A percentile compares a stretch with the other conserved stretches of the same genome.
Conservation (phyloP, 2,888 invertebrate genomes). For the Dilophus febrilis region DNA sequence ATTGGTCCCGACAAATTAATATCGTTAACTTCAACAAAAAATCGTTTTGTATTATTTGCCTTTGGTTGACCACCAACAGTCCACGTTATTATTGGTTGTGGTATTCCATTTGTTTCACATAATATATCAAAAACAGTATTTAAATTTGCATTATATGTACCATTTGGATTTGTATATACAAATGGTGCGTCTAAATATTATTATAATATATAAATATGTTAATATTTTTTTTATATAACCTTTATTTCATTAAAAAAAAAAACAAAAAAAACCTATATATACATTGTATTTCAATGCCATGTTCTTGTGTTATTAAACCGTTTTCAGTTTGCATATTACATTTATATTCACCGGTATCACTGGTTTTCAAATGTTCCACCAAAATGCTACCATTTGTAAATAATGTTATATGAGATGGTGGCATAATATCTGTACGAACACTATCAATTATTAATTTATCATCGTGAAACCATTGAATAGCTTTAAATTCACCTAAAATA, state of each 20-base stretch:
- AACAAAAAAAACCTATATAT: too few species aligned
- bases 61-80: constrained; percentile 31
- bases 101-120: constrained; percentile 54
- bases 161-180: constrained; percentile 44
- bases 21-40: constrained; percentile 30
- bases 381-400: constrained; percentile 57
- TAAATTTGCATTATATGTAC: constrained; percentile 51
- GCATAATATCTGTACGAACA: constrained; percentile 30
- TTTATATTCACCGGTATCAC: constrained; percentile 37
- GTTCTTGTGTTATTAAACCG: constrained; percentile 36
- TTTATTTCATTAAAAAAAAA: constrained; percentile 1
- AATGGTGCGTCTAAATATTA: constrained; percentile 45
- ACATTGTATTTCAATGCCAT: constrained; percentile 66
- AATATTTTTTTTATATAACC: constrained; percentile 1
- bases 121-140: constrained; percentile 59
- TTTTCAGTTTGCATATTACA: constrained; percentile 31
- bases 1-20: constrained; percentile 52
- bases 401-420: constrained; percentile 42
- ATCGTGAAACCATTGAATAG: constrained; percentile 55
- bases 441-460: constrained; percentile 45
- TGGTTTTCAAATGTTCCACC: constrained; percentile 31
- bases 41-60: constrained; percentile 20
- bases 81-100: constrained; percentile 58
- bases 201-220: constrained; percentile 1
- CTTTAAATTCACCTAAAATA: too few species aligned